phyloP scores from a whole-genome alignment of 2,797 vertebrate genomes.

The Characodon lateralis region DNA sequence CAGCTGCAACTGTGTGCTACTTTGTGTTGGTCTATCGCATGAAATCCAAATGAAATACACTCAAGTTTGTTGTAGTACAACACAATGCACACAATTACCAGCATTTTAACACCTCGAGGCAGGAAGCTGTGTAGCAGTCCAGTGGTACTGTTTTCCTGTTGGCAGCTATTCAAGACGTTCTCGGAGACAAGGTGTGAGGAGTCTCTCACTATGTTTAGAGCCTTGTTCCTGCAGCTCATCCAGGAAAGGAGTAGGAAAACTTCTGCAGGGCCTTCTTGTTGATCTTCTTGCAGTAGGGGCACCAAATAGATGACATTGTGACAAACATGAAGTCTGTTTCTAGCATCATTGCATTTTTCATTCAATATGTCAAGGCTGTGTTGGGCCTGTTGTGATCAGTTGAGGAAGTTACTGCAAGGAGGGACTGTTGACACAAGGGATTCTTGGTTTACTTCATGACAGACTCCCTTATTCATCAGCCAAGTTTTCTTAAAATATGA shows the following conservation, averaged over 20 bases:
- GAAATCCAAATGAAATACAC: background rate
- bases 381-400: constrained; percentile 32
- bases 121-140: constrained; percentile 5
- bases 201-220: background rate
- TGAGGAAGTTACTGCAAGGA: constrained; percentile 22
- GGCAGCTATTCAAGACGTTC: constrained; percentile 7
- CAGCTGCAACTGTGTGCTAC: background rate
- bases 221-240: background rate
- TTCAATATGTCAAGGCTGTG: constrained; percentile 24
- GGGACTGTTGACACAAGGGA: constrained; percentile 46
- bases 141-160: background rate
- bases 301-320: background rate
- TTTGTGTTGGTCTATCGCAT: background rate
- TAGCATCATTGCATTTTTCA: constrained; percentile 12
- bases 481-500: constrained; percentile 46
- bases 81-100: background rate
- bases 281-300: background rate
- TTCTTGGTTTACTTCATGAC: constrained; percentile 29
- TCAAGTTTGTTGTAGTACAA: background rate
- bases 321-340: background rate
- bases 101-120: background rate
- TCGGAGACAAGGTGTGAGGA: background rate
- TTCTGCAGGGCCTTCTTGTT: background rate
- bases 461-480: constrained; percentile 56
- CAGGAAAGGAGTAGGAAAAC: background rate